Percentiles rank a stretch among this genome's conserved stretches.
Evolutionary conservation across 2,888 invertebrate genomes (phyloP).

Genomic region (Cheilosia vernalis): DNA sequence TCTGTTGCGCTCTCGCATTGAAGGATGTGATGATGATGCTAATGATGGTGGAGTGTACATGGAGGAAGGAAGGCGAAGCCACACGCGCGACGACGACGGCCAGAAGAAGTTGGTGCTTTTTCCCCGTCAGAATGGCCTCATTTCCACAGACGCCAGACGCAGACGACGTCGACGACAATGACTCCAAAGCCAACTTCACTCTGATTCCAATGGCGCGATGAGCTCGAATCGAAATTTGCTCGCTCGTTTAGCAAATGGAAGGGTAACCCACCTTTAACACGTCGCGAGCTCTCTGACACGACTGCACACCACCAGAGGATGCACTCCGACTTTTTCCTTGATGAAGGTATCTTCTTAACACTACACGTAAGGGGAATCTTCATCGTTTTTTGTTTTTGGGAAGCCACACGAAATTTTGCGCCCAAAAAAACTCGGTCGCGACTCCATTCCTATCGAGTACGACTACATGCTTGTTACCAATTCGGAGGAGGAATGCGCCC

Average conservation of each 20-base stretch:
- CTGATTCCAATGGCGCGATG: conserved; percentile 27
- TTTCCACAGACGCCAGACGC: conserved; percentile 58
- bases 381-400: background rate
- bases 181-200: conserved; percentile 15
- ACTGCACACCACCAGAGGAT: conserved; percentile 28
- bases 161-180: conserved; percentile 36
- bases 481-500: conserved; percentile 61
- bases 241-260: conserved; percentile 68
- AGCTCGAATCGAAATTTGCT: conserved; percentile 64
- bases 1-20: conserved; percentile 12
- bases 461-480: conserved; percentile 71
- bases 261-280: conserved; percentile 74
- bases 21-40: conserved; percentile 50
- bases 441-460: conserved; percentile 66
- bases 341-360: conserved; percentile 72
- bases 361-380: conserved; percentile 19
- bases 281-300: conserved; percentile 53
- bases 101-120: conserved; percentile 20
- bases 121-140: conserved; percentile 60
- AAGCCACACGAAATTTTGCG: conserved; percentile 42
- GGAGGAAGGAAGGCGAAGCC: conserved; percentile 52
- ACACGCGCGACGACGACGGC: conserved; percentile 66
- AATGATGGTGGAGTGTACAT: conserved; percentile 29
- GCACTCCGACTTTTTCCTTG: conserved; percentile 14
- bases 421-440: conserved; percentile 30